phyloP scores from a whole-genome alignment of 2,888 invertebrate species.

The Ophraella communa region DNA sequence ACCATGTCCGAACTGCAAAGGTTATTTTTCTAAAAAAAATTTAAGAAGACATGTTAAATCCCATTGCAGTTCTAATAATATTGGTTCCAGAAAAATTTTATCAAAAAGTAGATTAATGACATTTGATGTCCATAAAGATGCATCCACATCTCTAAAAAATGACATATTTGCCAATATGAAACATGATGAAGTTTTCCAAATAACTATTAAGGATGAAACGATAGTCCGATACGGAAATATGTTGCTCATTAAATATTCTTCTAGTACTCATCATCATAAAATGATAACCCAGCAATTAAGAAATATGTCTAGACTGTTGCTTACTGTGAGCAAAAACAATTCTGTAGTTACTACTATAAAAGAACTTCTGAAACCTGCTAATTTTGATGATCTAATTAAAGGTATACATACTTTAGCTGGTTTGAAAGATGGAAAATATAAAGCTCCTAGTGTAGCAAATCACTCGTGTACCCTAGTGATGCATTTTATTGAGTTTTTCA shows the following conservation, averaged over 20 bases:
- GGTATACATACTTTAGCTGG: too few relatives aligned
- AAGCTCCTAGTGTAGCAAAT: constrained; percentile 4
- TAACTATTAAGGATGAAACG: background rate
- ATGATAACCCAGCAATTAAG: too few relatives aligned
- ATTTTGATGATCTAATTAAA: too few relatives aligned
- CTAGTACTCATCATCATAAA: background rate
- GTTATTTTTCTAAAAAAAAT: too few relatives aligned
- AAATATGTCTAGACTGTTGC: too few relatives aligned
- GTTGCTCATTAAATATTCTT: background rate
- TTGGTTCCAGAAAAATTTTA: too few relatives aligned
- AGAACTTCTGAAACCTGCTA: background rate
- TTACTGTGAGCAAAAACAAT: background rate
- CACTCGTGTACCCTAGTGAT: constrained; percentile 2
- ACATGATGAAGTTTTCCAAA: background rate
- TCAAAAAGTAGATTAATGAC: background rate
- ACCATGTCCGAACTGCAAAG: too few relatives aligned
- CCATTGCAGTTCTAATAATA: too few relatives aligned
- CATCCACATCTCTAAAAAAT: background rate
- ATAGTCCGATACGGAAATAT: background rate
- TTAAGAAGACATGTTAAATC: too few relatives aligned
- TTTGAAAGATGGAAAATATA: too few relatives aligned
- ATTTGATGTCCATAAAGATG: background rate
- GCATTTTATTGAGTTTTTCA: too few relatives aligned
- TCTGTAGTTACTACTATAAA: too few relatives aligned
- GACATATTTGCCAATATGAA: background rate